Percentiles rank a stretch among this genome's conserved stretches.
Conservation (phyloP, 2,113 vertebrate genomes). For the Cryptotis parvus region DNA sequence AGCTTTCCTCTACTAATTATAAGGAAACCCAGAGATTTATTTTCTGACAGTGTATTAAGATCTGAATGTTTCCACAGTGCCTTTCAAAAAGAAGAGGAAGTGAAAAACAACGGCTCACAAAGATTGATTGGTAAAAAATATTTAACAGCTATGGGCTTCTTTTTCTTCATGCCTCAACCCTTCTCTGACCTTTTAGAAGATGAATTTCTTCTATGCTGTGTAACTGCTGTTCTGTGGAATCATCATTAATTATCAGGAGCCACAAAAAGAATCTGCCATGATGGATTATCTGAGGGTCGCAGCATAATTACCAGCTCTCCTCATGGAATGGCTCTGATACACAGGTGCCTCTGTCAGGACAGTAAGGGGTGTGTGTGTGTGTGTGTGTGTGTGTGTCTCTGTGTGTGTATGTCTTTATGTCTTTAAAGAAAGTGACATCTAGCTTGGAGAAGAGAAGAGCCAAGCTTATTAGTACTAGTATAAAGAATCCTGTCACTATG, state of each 20-base stretch:
- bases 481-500: background rate
- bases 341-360: conserved; percentile 60
- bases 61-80: background rate
- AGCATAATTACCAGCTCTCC: conserved; percentile 81
- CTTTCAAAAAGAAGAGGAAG: conserved; percentile 39
- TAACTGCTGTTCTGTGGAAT: conserved; percentile 75
- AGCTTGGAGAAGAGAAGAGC: conserved; percentile 48
- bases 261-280: conserved; percentile 82
- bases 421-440: conserved; percentile 66
- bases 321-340: conserved; percentile 76
- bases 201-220: conserved; percentile 81
- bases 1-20: conserved; percentile 12
- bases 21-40: conserved; percentile 1
- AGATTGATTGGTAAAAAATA: conserved; percentile 82
- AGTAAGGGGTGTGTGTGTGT: background rate
- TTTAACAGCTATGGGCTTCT: conserved; percentile 74
- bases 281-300: conserved; percentile 79
- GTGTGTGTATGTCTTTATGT: no score
- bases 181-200: conserved; percentile 84
- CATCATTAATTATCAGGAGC: conserved; percentile 83
- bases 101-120: background rate
- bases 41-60: conserved; percentile 42
- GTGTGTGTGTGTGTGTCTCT: no score
- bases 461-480: conserved; percentile 48
- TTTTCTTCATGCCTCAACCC: conserved; percentile 81